These are phyloP conservation scores for Philereme vetulata DNA, from an alignment of 2,888 invertebrate species.

Conservation along the genomic window DNA sequence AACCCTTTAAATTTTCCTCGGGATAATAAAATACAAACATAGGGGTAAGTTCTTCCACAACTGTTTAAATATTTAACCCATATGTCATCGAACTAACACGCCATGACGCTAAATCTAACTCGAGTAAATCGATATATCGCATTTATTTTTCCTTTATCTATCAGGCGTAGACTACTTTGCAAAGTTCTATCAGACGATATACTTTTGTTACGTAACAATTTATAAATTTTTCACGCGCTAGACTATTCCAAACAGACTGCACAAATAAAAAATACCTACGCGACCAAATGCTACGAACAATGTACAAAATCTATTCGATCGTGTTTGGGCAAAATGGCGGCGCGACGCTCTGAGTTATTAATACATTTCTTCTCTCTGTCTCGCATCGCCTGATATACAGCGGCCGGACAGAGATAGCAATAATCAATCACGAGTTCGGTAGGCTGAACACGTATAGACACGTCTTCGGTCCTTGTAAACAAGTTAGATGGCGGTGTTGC, in stretches of 20 bases:
- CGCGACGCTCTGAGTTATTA: conserved; percentile 72
- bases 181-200: conserved; percentile 4
- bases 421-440: conserved; percentile 64
- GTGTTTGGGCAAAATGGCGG: conserved; percentile 80
- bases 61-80: conserved; percentile 23
- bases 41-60: conserved; percentile 59
- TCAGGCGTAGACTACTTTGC: conserved; percentile 32
- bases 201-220: conserved; percentile 27
- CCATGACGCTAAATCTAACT: conserved; percentile 40
- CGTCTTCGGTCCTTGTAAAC: conserved; percentile 80
- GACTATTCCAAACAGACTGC: conserved; percentile 4
- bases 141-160: conserved; percentile 55
- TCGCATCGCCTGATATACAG: conserved; percentile 27
- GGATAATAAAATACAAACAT: conserved; percentile 61
- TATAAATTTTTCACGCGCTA: conserved; percentile 2
- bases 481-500: conserved; percentile 64
- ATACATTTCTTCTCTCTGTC: conserved; percentile 67
- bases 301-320: conserved; percentile 62
- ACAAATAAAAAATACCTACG: conserved; percentile 23
- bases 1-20: conserved; percentile 76
- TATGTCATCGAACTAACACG: conserved; percentile 41
- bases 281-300: conserved; percentile 54
- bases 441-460: conserved; percentile 80
- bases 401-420: conserved; percentile 61
- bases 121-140: conserved; percentile 46